Conservation (phyloP, 2,113 vertebrate species). For the Conger conger region DNA sequence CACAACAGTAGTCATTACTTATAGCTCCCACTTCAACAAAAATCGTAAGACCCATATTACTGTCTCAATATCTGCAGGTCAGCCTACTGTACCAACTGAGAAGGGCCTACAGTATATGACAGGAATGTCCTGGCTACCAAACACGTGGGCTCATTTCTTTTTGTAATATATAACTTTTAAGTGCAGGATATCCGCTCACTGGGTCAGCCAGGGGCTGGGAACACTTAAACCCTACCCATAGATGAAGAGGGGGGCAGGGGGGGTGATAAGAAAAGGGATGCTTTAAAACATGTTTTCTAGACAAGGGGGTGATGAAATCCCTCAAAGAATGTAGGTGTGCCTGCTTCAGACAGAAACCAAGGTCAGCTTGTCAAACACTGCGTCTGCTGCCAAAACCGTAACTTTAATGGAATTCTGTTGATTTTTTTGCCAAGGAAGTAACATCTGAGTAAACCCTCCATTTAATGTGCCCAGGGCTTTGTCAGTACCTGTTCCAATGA, state of each 20-base stretch:
- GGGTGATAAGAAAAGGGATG: slow-evolving; percentile 2
- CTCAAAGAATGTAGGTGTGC: slow-evolving; percentile 23
- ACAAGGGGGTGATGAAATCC: slow-evolving; percentile 27
- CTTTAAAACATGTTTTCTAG: slow-evolving; percentile 6
- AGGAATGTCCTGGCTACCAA: slow-evolving; percentile 1
- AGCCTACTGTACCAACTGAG: not conserved
- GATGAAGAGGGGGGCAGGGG: not conserved
- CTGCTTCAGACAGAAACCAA: slow-evolving; percentile 22
- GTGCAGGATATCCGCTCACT: not conserved
- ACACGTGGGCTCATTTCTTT: not conserved
- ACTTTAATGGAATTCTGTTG: slow-evolving; percentile 26
- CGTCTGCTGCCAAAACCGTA: slow-evolving; percentile 5
- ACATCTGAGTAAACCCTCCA: slow-evolving; percentile 13
- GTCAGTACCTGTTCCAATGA: slow-evolving; percentile 3
- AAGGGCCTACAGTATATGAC: not conserved
- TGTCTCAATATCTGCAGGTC: not conserved
- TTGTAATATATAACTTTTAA: not conserved
- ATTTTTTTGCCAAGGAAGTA: not conserved
- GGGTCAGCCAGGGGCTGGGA: slow-evolving; percentile 2
- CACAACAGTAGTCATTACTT: not conserved
- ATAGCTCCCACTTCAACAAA: not conserved
- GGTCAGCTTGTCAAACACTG: slow-evolving; percentile 18
- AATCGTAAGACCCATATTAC: not conserved
- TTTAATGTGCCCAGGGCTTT: not conserved
- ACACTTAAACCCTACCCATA: not conserved